Evolutionary conservation across 2,113 vertebrate genomes (phyloP).

Genomic region (Cephalopholis sonnerati): DNA sequence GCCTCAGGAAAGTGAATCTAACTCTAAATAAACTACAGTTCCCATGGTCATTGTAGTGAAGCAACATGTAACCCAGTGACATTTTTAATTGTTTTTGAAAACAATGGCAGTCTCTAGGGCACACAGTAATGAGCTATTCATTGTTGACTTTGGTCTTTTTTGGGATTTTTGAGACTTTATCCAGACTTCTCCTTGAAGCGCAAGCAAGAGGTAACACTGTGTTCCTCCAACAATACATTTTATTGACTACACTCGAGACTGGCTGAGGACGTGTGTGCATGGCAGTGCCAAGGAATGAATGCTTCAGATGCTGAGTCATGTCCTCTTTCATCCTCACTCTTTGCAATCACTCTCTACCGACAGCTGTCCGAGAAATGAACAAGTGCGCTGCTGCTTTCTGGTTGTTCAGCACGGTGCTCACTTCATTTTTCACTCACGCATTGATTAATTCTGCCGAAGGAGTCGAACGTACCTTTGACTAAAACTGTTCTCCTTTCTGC

Average conservation of each 20-base stretch:
- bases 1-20: background rate
- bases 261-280: constrained; percentile 2
- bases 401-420: constrained; percentile 41
- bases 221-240: constrained; percentile 4
- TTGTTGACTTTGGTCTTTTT: background rate
- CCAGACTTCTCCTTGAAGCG: background rate
- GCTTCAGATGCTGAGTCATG: constrained; percentile 54
- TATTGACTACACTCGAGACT: background rate
- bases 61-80: too few relatives aligned
- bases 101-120: background rate
- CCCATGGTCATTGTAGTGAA: background rate
- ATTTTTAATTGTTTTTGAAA: background rate
- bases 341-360: constrained; percentile 50
- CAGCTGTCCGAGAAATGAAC: constrained; percentile 53
- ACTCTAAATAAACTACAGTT: background rate
- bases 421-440: constrained; percentile 51
- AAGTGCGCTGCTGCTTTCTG: constrained; percentile 17
- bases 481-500: constrained; percentile 83
- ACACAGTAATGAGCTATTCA: background rate
- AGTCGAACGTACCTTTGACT: constrained; percentile 83
- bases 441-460: constrained; percentile 15
- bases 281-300: constrained; percentile 25
- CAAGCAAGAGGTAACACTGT: background rate
- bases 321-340: constrained; percentile 18
- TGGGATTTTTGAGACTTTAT: background rate